These are phyloP conservation scores for Andrena camellia DNA, from an alignment of 2,888 invertebrate genomes.

Conservation along the genomic window DNA sequence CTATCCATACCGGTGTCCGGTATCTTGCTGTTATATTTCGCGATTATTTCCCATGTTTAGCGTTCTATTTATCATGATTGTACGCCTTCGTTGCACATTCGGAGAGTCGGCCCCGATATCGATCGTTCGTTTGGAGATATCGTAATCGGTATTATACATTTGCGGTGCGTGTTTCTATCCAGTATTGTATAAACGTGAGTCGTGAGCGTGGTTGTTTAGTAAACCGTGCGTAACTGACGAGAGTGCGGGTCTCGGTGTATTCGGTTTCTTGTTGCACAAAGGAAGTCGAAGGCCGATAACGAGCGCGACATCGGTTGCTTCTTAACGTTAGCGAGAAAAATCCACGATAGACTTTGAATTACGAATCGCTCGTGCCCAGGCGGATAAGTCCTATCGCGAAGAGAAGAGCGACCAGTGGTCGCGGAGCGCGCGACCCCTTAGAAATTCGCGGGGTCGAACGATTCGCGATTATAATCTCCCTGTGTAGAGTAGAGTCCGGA, in stretches of 20 bases:
- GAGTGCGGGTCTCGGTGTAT: conserved; percentile 23
- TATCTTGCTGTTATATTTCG: conserved; percentile 32
- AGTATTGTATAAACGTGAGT: background rate
- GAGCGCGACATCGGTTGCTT: background rate
- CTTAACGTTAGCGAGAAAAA: conserved; percentile 25
- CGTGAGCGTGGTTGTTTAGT: conserved; percentile 5
- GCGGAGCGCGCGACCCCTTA: conserved; percentile 18
- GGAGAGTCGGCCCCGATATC: background rate
- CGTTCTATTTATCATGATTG: conserved; percentile 19
- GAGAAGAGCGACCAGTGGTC: conserved; percentile 22
- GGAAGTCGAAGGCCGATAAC: background rate
- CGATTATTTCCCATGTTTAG: conserved; percentile 30
- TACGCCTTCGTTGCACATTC: conserved; percentile 20
- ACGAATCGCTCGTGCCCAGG: conserved; percentile 23
- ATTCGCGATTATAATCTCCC: conserved; percentile 80
- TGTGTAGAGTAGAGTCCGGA: conserved; percentile 69
- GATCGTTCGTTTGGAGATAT: background rate
- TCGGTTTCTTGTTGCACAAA: conserved; percentile 20
- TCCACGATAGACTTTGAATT: conserved; percentile 58
- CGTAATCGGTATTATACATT: conserved; percentile 6
- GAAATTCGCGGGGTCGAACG: conserved; percentile 68
- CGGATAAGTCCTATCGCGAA: conserved; percentile 38
- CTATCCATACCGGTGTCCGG: conserved; percentile 47
- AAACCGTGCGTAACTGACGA: conserved; percentile 2
- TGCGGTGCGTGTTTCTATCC: conserved; percentile 21